Conservation (phyloP, 2,888 invertebrate species). For the Strigamia crassipes region DNA sequence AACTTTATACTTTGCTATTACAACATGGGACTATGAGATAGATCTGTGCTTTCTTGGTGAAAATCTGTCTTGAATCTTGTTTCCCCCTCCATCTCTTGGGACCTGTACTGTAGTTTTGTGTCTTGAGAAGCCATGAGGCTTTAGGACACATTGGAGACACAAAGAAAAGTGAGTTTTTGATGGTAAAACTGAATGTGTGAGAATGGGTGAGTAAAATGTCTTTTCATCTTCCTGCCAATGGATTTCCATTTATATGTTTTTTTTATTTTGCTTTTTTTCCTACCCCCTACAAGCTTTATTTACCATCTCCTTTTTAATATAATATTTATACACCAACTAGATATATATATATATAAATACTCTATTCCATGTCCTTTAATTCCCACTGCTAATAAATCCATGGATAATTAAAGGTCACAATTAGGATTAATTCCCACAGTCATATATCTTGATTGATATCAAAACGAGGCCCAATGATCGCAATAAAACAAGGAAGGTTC, state of each 20-base stretch:
- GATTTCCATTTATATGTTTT: neutral
- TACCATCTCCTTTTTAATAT: too few relatives aligned
- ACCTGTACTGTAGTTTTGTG: neutral
- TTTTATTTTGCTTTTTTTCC: too few relatives aligned
- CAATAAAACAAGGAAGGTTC: too few relatives aligned
- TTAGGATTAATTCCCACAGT: too few relatives aligned
- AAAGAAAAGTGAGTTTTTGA: conserved; percentile 34
- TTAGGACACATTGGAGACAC: conserved; percentile 19
- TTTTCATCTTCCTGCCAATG: neutral
- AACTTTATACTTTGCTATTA: neutral
- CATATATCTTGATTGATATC: too few relatives aligned
- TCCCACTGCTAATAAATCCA: too few relatives aligned
- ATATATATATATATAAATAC: too few relatives aligned
- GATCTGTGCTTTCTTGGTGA: neutral
- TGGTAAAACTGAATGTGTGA: neutral
- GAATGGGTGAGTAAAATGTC: conserved; percentile 23
- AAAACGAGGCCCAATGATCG: too few relatives aligned
- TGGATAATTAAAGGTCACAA: too few relatives aligned
- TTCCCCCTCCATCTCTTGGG: neutral
- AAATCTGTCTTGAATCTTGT: conserved; percentile 15
- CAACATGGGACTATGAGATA: neutral
- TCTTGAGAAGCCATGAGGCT: neutral
- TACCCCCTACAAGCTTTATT: too few relatives aligned
- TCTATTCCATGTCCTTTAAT: too few relatives aligned
- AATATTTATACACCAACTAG: too few relatives aligned